Base-by-base conservation (phyloP, 2,797 vertebrate species). In the Cirrhinus mrigala region DNA sequence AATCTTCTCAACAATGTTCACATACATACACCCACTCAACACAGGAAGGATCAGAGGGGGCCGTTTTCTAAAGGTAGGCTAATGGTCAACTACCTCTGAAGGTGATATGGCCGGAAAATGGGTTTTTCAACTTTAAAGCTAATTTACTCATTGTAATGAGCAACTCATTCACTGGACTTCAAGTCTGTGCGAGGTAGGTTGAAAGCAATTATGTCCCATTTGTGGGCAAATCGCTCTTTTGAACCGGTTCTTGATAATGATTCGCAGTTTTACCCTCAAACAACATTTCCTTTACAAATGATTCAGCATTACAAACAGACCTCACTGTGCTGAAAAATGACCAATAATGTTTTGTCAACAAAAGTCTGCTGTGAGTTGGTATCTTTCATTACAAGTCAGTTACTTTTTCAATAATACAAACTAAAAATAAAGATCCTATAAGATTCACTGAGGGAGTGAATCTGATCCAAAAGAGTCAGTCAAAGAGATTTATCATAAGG, bases 1-100 rank as follows among this genome's bases (percentile, higher is more conserved):
- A 94, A 93, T 91, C 91, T 88, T 5, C 68, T 83, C 89, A 89
- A 66, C 91, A 86, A 91, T 89, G 89, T 83, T 82, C 79, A 50
- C 79, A 88, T 86, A 58, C 81, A 88, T 87, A 91, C 91, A 82
- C 88, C 76, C 86, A 64, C 64, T 64, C 75, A 62, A 74, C 78
- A 27, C 27, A 83, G 71, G 60, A 80, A 85, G 69, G 68, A 82
- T 82, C 81, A 82, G 66, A 70, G 37, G n/a, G 40, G 44, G 40
- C 64, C 44, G 50, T 33, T 64, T 87, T 68, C 77, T 84, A 52
- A 74, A 84, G 77, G 62, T 69, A 52, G 79, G 78, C 77, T 84
- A 87, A 88, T 85, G 79, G 83, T 82, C 83, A 85, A 81, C 74
- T 60, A 75, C 50, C 44, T 66, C 69, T 58, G 60, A 74, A 68